Percentiles rank a stretch among this genome's conserved stretches.
Evolutionary conservation across 2,888 invertebrate species (phyloP).

Genomic region (Sialis fuliginosa): DNA sequence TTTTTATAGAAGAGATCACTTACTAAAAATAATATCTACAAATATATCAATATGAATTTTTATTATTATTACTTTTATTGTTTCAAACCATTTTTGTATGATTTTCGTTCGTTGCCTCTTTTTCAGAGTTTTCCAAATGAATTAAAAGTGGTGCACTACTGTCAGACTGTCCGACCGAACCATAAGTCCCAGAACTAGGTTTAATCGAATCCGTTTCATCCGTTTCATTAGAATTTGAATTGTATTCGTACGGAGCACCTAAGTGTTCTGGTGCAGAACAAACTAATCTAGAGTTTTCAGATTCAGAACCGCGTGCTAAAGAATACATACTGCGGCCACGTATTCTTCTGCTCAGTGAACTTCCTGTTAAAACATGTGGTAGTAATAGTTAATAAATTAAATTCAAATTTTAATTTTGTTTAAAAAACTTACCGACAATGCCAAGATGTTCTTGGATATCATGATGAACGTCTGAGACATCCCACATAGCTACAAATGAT

Average conservation of each 20-base stretch:
- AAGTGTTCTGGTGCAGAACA: slow-evolving; percentile 4
- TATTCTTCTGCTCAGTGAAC: slow-evolving; percentile 58
- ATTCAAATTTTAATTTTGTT: neutral
- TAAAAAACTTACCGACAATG: slow-evolving; percentile 50
- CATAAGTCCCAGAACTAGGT: slow-evolving; percentile 3
- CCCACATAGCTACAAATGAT: slow-evolving; percentile 85
- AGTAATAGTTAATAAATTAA: slow-evolving; percentile 3
- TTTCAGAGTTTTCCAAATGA: neutral
- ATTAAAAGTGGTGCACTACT: neutral
- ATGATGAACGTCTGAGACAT: slow-evolving; percentile 85
- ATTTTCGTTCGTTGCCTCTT: neutral
- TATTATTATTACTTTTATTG: neutral
- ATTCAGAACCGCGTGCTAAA: slow-evolving; percentile 48
- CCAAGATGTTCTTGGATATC: slow-evolving; percentile 88
- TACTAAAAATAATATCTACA: neutral
- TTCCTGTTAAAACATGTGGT: slow-evolving; percentile 27
- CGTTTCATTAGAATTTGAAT: neutral
- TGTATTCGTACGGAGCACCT: neutral
- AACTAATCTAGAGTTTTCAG: slow-evolving; percentile 7
- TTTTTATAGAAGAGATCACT: neutral
- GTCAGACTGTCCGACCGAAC: slow-evolving; percentile 2
- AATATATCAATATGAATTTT: neutral
- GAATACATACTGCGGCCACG: slow-evolving; percentile 62
- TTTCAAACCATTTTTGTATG: too few species aligned
- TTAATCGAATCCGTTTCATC: neutral